Evolutionary conservation across 2,888 invertebrate genomes (phyloP).

Genomic region (Coenonympha glycerion): DNA sequence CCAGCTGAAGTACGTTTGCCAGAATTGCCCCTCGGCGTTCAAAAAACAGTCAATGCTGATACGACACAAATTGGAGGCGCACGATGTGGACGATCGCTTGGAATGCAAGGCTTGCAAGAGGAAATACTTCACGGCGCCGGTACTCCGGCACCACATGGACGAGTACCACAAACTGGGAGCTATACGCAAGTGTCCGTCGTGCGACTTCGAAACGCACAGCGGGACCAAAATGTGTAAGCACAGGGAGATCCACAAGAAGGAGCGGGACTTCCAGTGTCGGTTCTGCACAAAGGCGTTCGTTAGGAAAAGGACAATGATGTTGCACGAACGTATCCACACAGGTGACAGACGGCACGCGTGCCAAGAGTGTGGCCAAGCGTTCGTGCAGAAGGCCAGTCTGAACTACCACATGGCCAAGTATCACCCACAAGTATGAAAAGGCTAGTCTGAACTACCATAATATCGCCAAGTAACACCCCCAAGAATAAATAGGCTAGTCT

Average conservation of each 20-base stretch:
- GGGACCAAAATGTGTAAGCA: too few relatives aligned
- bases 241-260: conserved; percentile 61
- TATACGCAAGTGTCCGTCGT: conserved; percentile 47
- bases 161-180: conserved; percentile 60
- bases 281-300: conserved; percentile 63
- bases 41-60: too few relatives aligned
- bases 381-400: conserved; percentile 64
- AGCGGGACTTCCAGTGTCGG: conserved; percentile 57
- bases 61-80: too few relatives aligned
- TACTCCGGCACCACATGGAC: conserved; percentile 49
- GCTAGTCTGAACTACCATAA: too few relatives aligned
- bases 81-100: conserved; percentile 55
- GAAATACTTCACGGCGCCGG: conserved; percentile 47
- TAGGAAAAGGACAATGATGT: conserved; percentile 45
- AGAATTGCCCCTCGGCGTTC: too few relatives aligned
- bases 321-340: conserved; percentile 61
- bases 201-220: conserved; percentile 55
- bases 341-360: conserved; percentile 58
- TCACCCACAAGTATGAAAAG: conserved; percentile 48
- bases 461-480: too few relatives aligned
- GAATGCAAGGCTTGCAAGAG: conserved; percentile 58
- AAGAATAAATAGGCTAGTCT: too few relatives aligned
- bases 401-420: conserved; percentile 66
- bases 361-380: conserved; percentile 54
- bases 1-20: too few relatives aligned